Conservation (phyloP, 1,140 invertebrate species). For the Drosophila sp. region DNA sequence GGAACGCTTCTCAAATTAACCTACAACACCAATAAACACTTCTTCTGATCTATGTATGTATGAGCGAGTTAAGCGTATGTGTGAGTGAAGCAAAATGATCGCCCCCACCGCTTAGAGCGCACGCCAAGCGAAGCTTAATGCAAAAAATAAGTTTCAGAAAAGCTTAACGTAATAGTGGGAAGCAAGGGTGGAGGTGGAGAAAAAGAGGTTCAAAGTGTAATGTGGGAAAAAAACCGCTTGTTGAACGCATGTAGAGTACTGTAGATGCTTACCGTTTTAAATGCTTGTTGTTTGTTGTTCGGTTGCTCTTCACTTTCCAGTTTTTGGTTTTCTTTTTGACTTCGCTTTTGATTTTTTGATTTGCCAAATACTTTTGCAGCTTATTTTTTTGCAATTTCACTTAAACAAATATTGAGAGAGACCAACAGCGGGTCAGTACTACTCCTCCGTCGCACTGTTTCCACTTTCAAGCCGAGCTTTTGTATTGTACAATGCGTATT, state of each 20-base stretch:
- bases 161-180: conserved; percentile 11
- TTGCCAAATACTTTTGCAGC: not conserved
- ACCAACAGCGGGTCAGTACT: not conserved
- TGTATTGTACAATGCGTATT: conserved; percentile 28
- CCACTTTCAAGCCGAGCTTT: conserved; percentile 40
- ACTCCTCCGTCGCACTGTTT: conserved; percentile 22
- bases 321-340: conserved; percentile 21
- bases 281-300: conserved; percentile 37
- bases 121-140: conserved; percentile 54
- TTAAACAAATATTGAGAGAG: conserved; percentile 7
- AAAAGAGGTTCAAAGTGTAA: conserved; percentile 43
- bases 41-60: not conserved
- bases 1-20: conserved; percentile 10
- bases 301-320: conserved; percentile 40
- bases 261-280: conserved; percentile 68
- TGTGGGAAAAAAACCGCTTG: conserved; percentile 12
- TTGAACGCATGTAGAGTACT: conserved; percentile 18
- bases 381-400: conserved; percentile 13
- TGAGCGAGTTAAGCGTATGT: not conserved
- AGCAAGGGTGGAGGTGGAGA: not conserved
- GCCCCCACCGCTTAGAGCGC: not conserved
- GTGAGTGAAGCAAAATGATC: not conserved
- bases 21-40: conserved; percentile 9
- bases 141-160: conserved; percentile 14
- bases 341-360: not conserved